Base-by-base conservation (phyloP, 2,888 invertebrate species). In the Pollenia amentaria region DNA sequence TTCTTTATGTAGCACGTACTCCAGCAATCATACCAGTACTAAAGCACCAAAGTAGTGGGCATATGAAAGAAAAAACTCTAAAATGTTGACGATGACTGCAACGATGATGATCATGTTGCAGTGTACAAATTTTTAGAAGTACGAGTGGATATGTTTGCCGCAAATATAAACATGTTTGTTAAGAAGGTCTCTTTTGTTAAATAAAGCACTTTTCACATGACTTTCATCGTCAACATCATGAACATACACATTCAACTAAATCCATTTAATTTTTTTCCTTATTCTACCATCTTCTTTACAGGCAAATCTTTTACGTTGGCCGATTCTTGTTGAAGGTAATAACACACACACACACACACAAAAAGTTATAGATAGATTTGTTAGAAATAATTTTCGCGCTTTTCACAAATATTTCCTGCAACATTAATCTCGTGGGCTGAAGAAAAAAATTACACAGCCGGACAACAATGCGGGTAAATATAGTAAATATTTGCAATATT, bases 381-480 rank as follows among this genome's bases (percentile, higher is more conserved):
- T 87, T 84, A 87, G 87, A 87, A 87, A 80, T 87, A 84, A 87
- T 87, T 87, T 87, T 87, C 83, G 87, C 87, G 87, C 87, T 80
- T 87, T 87, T 84, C 82, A 87, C 73, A 81, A 87, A 87, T 87
- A 87, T 87, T 84, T 87, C 87, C 87, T 84, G 87, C 76, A 87
- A 87, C 87, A 87, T 87, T 87, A 87, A 87, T 87, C 87, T 87
- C 87, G 84, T 87, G 80, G 86, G 87, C 53, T 87, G 84, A 62
- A 80, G 70, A 73, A 69, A 62, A 65, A 14, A 65, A 21, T 10
- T 46, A 72, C 42, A 55, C 64, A 51, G 62, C 73, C 80, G 65
- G 48, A 72, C 64, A 51, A 72, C 80, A 84, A 87, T 87, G 87
- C 87, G 79, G 87, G 87, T 87, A 87, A 84, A 80, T 84, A 87